Conservation (phyloP, 2,113 vertebrate genomes). For the Sorex araneus region DNA sequence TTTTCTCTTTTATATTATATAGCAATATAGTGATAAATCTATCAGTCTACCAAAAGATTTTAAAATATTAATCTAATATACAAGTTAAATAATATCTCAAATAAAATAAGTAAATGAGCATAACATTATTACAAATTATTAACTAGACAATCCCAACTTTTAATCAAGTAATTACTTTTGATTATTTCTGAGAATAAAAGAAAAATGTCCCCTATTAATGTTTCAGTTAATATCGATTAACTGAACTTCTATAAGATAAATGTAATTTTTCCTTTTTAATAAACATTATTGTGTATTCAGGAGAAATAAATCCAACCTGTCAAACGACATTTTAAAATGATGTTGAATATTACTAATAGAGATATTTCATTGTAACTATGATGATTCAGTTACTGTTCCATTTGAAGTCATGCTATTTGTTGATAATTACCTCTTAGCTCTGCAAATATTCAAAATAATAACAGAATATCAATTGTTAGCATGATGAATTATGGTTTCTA, state of each 20-base stretch:
- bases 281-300: conserved; percentile 8
- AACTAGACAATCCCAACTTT: conserved; percentile 4
- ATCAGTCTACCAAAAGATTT: neutral
- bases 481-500: neutral
- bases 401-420: neutral
- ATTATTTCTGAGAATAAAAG: conserved; percentile 29
- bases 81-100: neutral
- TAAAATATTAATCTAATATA: neutral
- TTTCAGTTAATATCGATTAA: neutral
- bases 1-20: neutral
- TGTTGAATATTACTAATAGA: conserved; percentile 24
- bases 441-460: neutral
- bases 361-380: neutral
- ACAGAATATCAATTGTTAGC: no score
- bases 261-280: conserved; percentile 15
- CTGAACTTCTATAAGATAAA: conserved; percentile 28
- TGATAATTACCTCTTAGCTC: conserved; percentile 4
- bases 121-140: neutral
- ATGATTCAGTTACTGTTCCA: neutral
- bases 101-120: neutral
- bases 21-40: neutral
- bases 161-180: conserved; percentile 27
- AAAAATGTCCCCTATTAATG: neutral
- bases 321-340: conserved; percentile 10
- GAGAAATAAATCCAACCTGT: conserved; percentile 47